These are phyloP conservation scores for Urocolius indicus DNA, from an alignment of 2,113 vertebrate genomes.

Conservation along the genomic window DNA sequence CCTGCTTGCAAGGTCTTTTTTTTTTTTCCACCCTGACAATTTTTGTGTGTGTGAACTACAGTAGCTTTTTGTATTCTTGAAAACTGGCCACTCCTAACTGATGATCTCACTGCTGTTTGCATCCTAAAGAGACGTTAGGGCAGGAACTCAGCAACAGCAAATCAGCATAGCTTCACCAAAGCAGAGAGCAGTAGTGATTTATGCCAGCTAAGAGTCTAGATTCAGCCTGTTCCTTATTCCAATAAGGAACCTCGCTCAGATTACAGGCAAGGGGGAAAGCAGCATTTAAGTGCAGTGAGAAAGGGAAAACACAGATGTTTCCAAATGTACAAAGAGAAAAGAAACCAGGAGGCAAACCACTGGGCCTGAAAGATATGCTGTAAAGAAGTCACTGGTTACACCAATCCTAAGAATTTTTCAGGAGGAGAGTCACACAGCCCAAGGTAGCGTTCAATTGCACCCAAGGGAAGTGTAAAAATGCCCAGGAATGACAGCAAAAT, in stretches of 20 bases:
- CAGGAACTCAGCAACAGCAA: neutral
- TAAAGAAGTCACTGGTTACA: neutral
- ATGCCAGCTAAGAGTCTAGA: neutral
- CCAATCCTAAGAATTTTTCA: neutral
- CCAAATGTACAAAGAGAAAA: neutral
- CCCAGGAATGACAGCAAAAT: neutral
- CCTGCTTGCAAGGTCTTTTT: neutral
- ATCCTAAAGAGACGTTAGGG: neutral
- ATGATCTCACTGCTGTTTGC: slow-evolving; percentile 38
- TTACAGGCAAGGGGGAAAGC: neutral
- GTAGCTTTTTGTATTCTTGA: slow-evolving; percentile 23
- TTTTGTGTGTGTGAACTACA: neutral
- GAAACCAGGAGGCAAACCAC: neutral
- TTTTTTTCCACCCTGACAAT: neutral
- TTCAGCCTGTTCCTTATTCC: neutral
- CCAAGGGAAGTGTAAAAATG: neutral
- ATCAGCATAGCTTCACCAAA: neutral
- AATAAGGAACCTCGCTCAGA: neutral
- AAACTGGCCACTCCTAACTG: neutral
- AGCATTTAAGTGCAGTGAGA: neutral
- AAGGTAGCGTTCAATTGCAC: neutral
- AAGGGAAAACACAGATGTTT: neutral
- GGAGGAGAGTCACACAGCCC: neutral
- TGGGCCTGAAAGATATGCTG: neutral
- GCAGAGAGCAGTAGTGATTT: neutral